Conservation (phyloP, 2,113 vertebrate genomes). For the Anoura caudifer region DNA sequence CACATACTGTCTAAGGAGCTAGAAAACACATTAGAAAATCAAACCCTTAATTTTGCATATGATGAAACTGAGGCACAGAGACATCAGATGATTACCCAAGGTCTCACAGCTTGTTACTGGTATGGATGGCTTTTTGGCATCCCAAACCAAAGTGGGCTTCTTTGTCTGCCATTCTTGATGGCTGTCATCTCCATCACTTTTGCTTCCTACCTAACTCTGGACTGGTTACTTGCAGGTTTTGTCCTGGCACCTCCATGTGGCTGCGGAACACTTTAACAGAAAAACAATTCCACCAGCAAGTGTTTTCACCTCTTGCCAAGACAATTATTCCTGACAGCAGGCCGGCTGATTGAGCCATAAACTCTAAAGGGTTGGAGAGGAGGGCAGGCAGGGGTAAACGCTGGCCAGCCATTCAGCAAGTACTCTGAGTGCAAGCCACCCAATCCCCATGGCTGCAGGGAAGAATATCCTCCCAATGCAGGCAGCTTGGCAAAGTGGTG, state of each 20-base stretch:
- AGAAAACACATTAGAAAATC: slow-evolving; percentile 36
- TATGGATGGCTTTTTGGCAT: not conserved
- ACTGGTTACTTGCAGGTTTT: not conserved
- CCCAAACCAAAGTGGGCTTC: not conserved
- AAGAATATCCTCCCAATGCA: slow-evolving; percentile 57
- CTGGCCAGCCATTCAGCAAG: slow-evolving; percentile 53
- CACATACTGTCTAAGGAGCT: slow-evolving; percentile 27
- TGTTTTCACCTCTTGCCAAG: slow-evolving; percentile 59
- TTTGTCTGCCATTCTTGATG: not conserved
- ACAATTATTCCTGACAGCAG: slow-evolving; percentile 65
- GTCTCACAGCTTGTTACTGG: not conserved
- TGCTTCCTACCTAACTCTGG: not conserved
- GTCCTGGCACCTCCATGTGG: slow-evolving; percentile 40
- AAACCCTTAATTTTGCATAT: slow-evolving; percentile 18
- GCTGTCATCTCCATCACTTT: not conserved
- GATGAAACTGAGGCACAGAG: not conserved
- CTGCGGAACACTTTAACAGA: slow-evolving; percentile 58
- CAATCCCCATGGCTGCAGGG: slow-evolving; percentile 61
- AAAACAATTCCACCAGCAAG: slow-evolving; percentile 55
- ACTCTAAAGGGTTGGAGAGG: slow-evolving; percentile 32
- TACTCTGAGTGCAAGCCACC: slow-evolving; percentile 20
- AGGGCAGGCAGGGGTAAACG: not conserved
- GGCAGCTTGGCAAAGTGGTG: slow-evolving; percentile 59
- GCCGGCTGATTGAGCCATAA: slow-evolving; percentile 58
- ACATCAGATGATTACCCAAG: not conserved